phyloP scores from a whole-genome alignment of 2,888 invertebrate species.

The Himalopsyche kuldschensis region DNA sequence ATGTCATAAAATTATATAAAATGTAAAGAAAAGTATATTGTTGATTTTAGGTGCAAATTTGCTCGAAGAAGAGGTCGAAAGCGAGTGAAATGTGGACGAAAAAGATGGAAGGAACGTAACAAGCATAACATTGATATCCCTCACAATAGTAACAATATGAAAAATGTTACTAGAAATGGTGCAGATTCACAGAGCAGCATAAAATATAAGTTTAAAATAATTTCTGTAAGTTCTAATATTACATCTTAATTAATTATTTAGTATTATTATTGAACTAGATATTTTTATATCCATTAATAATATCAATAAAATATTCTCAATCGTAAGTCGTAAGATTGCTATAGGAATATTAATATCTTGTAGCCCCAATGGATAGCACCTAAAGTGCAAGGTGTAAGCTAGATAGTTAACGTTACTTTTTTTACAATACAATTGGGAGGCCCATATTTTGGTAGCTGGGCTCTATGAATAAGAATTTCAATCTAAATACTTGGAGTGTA shows the following conservation, averaged over 20 bases:
- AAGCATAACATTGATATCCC: not conserved
- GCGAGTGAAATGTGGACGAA: constrained; percentile 31
- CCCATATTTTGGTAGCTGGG: no score
- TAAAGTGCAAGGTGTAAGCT: no score
- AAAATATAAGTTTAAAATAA: constrained; percentile 35
- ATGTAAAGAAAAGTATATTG: not conserved
- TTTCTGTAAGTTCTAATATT: constrained; percentile 22
- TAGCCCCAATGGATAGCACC: no score
- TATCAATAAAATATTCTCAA: no score
- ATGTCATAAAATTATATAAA: not conserved
- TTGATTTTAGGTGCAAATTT: constrained; percentile 32
- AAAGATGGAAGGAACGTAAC: constrained; percentile 24
- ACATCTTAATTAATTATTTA: not conserved
- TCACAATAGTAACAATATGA: not conserved
- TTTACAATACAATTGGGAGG: not conserved
- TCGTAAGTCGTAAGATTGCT: no score
- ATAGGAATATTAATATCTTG: no score
- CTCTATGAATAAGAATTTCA: no score
- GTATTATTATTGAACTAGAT: not conserved
- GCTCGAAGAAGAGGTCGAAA: constrained; percentile 24
- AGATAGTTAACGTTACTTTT: not conserved
- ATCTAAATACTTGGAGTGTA: no score
- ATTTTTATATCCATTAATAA: not conserved
- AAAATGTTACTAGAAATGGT: not conserved
- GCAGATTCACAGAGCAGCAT: constrained; percentile 9